Base-by-base conservation (phyloP, 2,113 vertebrate genomes). In the Stigmatopora argus region DNA sequence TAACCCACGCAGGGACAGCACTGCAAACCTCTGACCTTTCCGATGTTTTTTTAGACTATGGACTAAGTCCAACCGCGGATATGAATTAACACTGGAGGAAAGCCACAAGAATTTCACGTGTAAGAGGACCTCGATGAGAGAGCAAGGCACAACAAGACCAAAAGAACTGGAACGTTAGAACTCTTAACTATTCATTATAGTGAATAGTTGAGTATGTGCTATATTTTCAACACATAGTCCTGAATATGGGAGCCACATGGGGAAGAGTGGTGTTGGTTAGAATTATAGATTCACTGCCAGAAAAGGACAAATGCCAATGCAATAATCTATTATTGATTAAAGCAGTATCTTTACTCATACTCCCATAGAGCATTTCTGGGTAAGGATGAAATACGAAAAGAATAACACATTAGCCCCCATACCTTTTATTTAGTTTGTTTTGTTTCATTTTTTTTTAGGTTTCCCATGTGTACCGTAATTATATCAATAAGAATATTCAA, bases 191-290 rank as follows among this genome's bases (percentile, higher is more conserved):
- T 86, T 89, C 65, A 87, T 85, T 79, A 78, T 3, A 35, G 69
- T 71, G 62, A 75, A 78, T 84, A 81, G 84, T 87, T 82, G 82
- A 86, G 84, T 75, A 83, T 84, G 80, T 67, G 80, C 64, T 74
- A 17, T 2, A 34, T 64, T 86, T 85, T 85, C 80, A 83, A 80
- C 82, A 78, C 52, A 23, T n/a, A 66, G 62, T 51, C 64, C 73
- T 86, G 78, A 74, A 81, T 71, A 61, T 17, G 34, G 41, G 62
- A 72, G 34, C 52, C 73, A 71, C 47, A 3, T 46, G 70, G 70
- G 23, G 75, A 80, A 46, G 12, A 75, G 73, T 73, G 77, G 59
- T 67, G 78, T 78, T 73, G 67, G 65, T 72, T 59, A 64, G 64
- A 78, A 76, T 81, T 66, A 77, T 35, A 70, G 70, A 73, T 80